These are phyloP conservation scores for Bungarus multicinctus DNA, from an alignment of 2,113 vertebrate genomes.

Conservation along the genomic window DNA sequence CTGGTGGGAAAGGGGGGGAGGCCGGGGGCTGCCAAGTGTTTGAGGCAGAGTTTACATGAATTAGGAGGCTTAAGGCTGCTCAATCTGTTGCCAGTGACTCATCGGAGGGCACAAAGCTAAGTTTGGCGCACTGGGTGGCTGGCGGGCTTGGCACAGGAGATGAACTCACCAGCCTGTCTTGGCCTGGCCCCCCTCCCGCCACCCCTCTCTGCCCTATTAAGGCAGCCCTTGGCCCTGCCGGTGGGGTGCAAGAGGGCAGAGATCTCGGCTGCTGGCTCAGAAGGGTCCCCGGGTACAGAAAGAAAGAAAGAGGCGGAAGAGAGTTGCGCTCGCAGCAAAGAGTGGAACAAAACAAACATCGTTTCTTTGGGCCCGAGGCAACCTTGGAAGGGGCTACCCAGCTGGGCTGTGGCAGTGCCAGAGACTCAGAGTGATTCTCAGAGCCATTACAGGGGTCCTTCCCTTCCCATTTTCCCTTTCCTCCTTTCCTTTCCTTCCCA, in stretches of 20 bases:
- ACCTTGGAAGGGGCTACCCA: neutral
- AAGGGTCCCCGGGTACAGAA: too few relatives aligned
- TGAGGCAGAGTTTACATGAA: conserved; percentile 18
- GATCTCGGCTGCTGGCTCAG: neutral
- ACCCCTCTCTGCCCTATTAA: too few relatives aligned
- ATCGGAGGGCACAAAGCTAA: neutral
- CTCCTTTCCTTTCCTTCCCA: too few relatives aligned
- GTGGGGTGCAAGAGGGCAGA: neutral
- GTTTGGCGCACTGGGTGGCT: conserved; percentile 11
- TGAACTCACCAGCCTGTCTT: neutral
- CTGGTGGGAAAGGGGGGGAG: neutral
- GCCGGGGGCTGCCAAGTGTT: neutral
- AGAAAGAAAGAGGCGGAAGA: too few relatives aligned
- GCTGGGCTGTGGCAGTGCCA: neutral
- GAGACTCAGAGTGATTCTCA: neutral
- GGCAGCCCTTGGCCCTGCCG: neutral
- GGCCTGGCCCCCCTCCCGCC: neutral
- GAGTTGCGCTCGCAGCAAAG: neutral
- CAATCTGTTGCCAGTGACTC: conserved; percentile 7
- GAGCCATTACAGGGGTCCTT: neutral
- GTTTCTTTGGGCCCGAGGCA: neutral
- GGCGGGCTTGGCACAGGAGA: neutral
- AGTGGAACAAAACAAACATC: neutral
- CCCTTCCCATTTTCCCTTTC: too few relatives aligned
- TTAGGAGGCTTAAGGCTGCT: neutral